Conservation (phyloP, 2,113 vertebrate species). For the Mungos mungo region DNA sequence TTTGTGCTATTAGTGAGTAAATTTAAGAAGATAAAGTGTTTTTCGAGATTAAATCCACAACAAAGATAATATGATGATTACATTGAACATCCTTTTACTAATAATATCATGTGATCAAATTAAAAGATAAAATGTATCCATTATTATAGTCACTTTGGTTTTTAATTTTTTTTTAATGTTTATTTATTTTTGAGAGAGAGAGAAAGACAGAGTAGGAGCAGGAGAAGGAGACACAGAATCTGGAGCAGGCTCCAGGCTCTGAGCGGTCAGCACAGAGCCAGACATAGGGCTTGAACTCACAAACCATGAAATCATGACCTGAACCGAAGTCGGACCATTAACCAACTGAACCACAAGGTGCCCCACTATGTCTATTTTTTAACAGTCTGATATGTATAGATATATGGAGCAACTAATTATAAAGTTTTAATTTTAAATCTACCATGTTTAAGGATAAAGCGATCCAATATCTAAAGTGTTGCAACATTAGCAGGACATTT, state of each 20-base stretch:
- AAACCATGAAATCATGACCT: too few species aligned
- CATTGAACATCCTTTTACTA: neutral
- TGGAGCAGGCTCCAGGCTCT: too few species aligned
- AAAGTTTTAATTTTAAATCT: neutral
- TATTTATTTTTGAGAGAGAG: too few species aligned
- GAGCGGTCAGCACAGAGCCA: too few species aligned
- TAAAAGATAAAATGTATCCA: neutral
- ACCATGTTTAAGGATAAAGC: neutral
- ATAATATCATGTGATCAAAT: neutral
- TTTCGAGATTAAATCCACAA: slow-evolving; percentile 43
- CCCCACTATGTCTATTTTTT: neutral
- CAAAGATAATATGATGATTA: neutral
- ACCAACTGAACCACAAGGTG: too few species aligned
- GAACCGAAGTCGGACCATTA: too few species aligned
- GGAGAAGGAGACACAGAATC: too few species aligned
- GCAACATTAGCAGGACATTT: neutral
- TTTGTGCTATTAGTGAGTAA: slow-evolving; percentile 53
- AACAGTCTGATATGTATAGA: neutral
- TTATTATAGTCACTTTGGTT: neutral
- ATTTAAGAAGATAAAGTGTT: slow-evolving; percentile 78
- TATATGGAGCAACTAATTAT: neutral
- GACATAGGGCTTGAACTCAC: too few species aligned
- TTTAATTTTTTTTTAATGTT: too few species aligned
- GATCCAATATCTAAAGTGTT: neutral
- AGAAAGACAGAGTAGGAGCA: too few species aligned